Evolutionary conservation across 1,140 invertebrate species (phyloP).

Genomic region (Pseudomyrmex flavicornis): DNA sequence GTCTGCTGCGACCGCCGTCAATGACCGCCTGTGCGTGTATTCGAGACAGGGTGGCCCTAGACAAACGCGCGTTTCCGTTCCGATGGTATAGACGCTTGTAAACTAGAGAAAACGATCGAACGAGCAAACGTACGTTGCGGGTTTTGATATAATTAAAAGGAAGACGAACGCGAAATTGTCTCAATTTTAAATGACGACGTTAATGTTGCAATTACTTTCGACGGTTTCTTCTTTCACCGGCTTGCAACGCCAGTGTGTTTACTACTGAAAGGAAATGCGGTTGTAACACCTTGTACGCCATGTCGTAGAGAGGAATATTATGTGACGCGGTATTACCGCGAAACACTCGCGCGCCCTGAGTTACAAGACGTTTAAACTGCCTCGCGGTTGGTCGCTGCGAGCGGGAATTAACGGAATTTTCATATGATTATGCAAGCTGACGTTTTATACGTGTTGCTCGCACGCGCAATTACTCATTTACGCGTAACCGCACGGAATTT

Average conservation of each 20-base stretch:
- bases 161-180: background rate
- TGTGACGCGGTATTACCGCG: slow-evolving; percentile 33
- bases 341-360: slow-evolving; percentile 38
- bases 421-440: slow-evolving; percentile 37
- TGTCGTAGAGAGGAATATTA: slow-evolving; percentile 50
- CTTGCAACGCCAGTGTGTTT: background rate
- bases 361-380: slow-evolving; percentile 52
- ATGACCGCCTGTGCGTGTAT: slow-evolving; percentile 8
- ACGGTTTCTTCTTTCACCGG: slow-evolving; percentile 21
- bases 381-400: slow-evolving; percentile 16
- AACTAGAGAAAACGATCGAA: background rate
- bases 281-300: slow-evolving; percentile 33
- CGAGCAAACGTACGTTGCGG: background rate
- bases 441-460: slow-evolving; percentile 32
- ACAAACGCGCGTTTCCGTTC: slow-evolving; percentile 27
- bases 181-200: background rate
- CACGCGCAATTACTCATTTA: slow-evolving; percentile 20
- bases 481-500: background rate
- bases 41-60: slow-evolving; percentile 20
- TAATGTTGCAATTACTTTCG: slow-evolving; percentile 10
- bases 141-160: background rate
- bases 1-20: slow-evolving; percentile 2
- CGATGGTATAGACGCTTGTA: background rate
- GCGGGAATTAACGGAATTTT: slow-evolving; percentile 47
- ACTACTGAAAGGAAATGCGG: slow-evolving; percentile 46